phyloP scores from a whole-genome alignment of 2,797 vertebrate genomes.

The Cossypha polioptera region DNA sequence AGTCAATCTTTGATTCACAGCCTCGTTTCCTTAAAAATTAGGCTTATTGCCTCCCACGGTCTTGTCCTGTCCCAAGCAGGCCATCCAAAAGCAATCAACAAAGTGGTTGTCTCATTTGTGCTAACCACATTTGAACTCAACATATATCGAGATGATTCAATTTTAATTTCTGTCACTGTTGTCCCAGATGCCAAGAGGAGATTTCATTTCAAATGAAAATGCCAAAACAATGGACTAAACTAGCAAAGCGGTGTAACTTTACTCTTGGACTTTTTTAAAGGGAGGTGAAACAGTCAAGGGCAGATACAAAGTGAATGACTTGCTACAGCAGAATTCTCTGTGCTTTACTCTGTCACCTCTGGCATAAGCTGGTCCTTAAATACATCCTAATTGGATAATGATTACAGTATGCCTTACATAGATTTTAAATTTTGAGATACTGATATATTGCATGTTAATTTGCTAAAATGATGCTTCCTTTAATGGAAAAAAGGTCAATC shows the following conservation, averaged over 20 bases:
- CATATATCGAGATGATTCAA: neutral
- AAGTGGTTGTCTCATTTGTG: neutral
- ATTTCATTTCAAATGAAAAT: neutral
- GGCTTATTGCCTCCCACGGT: neutral
- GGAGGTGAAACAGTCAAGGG: neutral
- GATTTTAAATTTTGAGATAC: neutral
- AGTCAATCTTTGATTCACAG: conserved; percentile 27
- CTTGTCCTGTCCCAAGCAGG: neutral
- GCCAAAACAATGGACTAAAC: neutral
- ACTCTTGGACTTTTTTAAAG: neutral
- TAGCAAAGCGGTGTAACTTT: neutral
- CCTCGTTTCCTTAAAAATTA: conserved; percentile 35
- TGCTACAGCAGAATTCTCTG: neutral
- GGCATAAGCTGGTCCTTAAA: neutral
- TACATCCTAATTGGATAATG: neutral
- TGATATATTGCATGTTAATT: neutral
- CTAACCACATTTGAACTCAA: neutral
- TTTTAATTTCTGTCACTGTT: neutral
- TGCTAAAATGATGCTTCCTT: neutral
- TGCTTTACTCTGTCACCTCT: neutral
- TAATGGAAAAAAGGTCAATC: neutral
- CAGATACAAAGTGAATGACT: neutral
- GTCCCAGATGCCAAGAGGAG: neutral
- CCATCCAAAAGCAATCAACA: neutral
- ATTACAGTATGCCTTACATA: neutral